Evolutionary conservation across 2,797 vertebrate species (phyloP), one percentile per base, ranked within the genome.

Genomic region (Alfaro cultratus): DNA sequence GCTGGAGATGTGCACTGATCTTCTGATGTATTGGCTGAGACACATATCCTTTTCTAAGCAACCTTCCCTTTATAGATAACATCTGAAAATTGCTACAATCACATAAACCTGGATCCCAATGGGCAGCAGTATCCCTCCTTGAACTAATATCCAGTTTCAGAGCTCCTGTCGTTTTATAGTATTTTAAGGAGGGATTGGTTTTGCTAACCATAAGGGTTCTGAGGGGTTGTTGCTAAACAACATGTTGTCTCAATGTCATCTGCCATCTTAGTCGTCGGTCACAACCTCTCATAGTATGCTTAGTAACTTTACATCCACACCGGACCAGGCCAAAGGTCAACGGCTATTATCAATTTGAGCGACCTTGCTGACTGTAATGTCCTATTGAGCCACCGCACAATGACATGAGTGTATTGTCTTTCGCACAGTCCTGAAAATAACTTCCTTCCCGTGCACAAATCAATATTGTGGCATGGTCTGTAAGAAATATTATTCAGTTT

Each of bases 381-480:
- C 87, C 91, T 88, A 87, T 90, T 82, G 86, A 93, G 83, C 77
- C 3, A 21, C 67, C 36, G 77, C 8, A 29, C 36, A 21, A 67
- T 80, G 31, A 47, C 29, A 51, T 57, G 36, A 80, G 80, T 75
- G 90, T 82, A 92, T 93, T 92, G 90, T 93, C 91, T 95, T 95
- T 93, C 92, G 90, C 89, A 75, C 79, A 73, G 73, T 43, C 62
- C 87, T 86, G 77, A 88, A 91, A 93, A 92, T 93, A 92, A 91
- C 91, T 92, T 93, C 88, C 91, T 94, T 95, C 94, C 95, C 94
- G 88, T 85, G 73, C 26, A 0, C 31, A 64, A 88, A 95, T 95
- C 94, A 81, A 95, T 96, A 92, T 73, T 57, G 60, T 84, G 83
- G 81, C 86, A 83, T 81, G 43, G 86, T 76, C 76, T 73, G 5